Percentiles rank a stretch among this genome's conserved stretches.
Conservation (phyloP, 2,888 invertebrate genomes). For the Isotomurus palustris region DNA sequence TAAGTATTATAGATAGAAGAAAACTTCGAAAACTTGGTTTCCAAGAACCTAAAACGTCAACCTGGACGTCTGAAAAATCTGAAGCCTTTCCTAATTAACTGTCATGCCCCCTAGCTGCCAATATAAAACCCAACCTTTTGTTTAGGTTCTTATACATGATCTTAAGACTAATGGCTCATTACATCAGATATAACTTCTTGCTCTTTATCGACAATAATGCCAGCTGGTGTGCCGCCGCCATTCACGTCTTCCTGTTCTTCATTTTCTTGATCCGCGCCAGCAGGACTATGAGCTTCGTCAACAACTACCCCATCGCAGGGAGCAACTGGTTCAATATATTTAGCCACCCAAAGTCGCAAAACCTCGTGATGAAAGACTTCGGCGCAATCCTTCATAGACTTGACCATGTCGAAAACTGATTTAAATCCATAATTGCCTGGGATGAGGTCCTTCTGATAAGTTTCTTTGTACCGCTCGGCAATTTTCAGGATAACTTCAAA, state of each 20-base stretch:
- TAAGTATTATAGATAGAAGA: no score
- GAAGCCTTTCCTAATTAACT: no score
- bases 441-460: constrained; percentile 12
- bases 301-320: constrained; percentile 1
- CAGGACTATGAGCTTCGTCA: constrained; percentile 8
- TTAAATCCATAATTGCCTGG: constrained; percentile 23
- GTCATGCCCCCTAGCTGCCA: no score
- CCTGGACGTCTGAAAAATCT: background rate
- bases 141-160: no score
- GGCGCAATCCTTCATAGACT: constrained; percentile 10
- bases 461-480: constrained; percentile 17
- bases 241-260: constrained; percentile 6
- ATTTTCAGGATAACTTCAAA: constrained; percentile 20
- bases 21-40: no score
- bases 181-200: no score
- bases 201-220: background rate
- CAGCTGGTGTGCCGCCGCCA: background rate
- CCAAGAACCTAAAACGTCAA: no score
- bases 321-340: background rate
- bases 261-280: constrained; percentile 2
- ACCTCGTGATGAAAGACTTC: constrained; percentile 2
- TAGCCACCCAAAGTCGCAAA: constrained; percentile 2
- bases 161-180: no score
- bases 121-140: no score
- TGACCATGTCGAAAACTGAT: constrained; percentile 17